Conservation (phyloP, 2,888 invertebrate genomes). For the Polydesmus complanatus region DNA sequence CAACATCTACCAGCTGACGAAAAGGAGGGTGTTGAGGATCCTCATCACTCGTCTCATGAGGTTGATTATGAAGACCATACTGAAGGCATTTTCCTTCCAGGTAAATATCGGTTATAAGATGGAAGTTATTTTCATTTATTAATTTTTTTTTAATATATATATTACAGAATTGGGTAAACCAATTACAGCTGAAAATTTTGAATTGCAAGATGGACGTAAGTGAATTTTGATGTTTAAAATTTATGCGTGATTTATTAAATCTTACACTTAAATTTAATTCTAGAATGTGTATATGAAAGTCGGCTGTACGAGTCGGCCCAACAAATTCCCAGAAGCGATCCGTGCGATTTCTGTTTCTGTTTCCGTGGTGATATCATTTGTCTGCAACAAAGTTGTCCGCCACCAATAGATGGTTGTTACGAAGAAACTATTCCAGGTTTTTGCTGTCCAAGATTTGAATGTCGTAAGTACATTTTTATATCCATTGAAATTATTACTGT, state of each 20-base stretch:
- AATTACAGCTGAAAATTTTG: conserved; percentile 14
- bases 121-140: neutral
- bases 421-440: conserved; percentile 85
- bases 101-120: neutral
- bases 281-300: conserved; percentile 66
- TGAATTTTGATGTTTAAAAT: neutral
- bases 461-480: conserved; percentile 38
- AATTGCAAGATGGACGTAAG: conserved; percentile 19
- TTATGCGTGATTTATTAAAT: neutral
- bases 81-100: neutral
- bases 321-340: conserved; percentile 85
- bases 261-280: neutral
- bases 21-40: neutral
- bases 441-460: conserved; percentile 89
- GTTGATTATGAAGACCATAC: conserved; percentile 2
- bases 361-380: conserved; percentile 92
- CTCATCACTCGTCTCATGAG: neutral
- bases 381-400: conserved; percentile 86
- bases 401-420: conserved; percentile 79
- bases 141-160: neutral
- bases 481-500: neutral
- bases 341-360: conserved; percentile 94
- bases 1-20: neutral
- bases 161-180: conserved; percentile 15
- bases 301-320: conserved; percentile 87